Base-by-base conservation (phyloP, 1,140 invertebrate genomes). In the Drosophila saltans region DNA sequence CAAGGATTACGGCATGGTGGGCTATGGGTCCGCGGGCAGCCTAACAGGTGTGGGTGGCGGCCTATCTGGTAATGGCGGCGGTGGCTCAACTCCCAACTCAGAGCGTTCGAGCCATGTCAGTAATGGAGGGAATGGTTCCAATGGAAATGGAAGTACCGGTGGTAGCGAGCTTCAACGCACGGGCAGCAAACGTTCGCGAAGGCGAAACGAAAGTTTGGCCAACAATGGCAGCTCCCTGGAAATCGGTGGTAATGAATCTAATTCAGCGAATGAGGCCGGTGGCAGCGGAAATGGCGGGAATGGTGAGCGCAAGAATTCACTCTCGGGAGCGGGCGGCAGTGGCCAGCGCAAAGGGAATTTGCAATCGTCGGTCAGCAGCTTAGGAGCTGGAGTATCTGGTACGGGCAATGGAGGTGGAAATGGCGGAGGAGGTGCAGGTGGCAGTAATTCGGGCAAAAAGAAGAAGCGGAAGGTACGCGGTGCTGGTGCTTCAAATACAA, bases 381-480 rank as follows among this genome's bases (percentile, higher is more conserved):
- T 62, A 39, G 61, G 59, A 48, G 65, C 71, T 5, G 72, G 72
- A 11, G 72, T 63, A 4, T 69, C 56, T 9, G 26, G 59, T 4
- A 57, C 73, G 1, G 69, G 64, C 16, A 67, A 69, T 41, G 77
- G 60, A 9, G 72, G 48, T 55, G 67, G 57, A 2, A 52, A 52
- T 26, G 60, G 64, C 48, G 68, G 64, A 0, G 72, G 60, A 9
- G 71, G 66, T 3, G 63, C 68, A 3, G 78, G 78, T 10, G 78
- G 77, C 48, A 89, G 66, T 61, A 85, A 72, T 64, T 82, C 91
- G 2, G 78, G 90, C 5, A 97, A 97, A 90, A 97, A 97, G 92
- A 97, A 97, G 92, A 97, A 97, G 85, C 94, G 95, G 67, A 97
- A 97, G 92, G 94, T 21, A 94, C 95, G 92, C 90, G 93, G 70